Conservation (phyloP, 2,888 invertebrate genomes). For the Ornithoptera priamus region DNA sequence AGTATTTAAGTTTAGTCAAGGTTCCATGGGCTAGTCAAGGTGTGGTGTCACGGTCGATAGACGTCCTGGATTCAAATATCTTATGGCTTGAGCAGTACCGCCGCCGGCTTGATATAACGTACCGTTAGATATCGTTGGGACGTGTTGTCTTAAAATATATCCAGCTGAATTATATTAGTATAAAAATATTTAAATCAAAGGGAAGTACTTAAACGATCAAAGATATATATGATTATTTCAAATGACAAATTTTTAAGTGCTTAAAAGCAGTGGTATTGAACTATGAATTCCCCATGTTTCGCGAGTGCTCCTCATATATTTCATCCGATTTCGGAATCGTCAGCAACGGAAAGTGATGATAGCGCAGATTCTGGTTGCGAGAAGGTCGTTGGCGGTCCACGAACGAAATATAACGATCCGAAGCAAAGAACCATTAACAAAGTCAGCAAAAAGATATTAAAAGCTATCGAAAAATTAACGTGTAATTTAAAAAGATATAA, state of each 20-base stretch:
- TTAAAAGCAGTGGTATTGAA: background rate
- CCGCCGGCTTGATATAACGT: conserved; percentile 56
- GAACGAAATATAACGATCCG: conserved; percentile 72
- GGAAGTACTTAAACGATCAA: background rate
- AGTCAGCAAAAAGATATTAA: conserved; percentile 74
- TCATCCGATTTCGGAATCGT: conserved; percentile 70
- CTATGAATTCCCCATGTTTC: conserved; percentile 71
- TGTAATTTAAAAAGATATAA: conserved; percentile 65
- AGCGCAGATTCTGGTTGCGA: conserved; percentile 66
- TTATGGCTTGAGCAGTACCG: conserved; percentile 56
- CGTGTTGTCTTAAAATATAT: conserved; percentile 43
- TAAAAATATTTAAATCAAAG: background rate
- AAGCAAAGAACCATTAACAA: conserved; percentile 74
- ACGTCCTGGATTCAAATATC: conserved; percentile 47
- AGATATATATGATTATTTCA: background rate
- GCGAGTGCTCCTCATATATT: conserved; percentile 67
- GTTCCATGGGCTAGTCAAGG: conserved; percentile 63
- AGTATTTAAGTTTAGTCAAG: conserved; percentile 58
- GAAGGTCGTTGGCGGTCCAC: conserved; percentile 62
- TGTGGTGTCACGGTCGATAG: conserved; percentile 59
- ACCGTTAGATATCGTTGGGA: conserved; percentile 52
- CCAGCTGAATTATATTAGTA: background rate
- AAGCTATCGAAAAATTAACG: conserved; percentile 68
- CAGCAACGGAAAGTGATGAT: conserved; percentile 72
- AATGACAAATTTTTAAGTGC: background rate